Conservation (phyloP, 2,888 invertebrate genomes). For the Drosophila pseudotalamancana region DNA sequence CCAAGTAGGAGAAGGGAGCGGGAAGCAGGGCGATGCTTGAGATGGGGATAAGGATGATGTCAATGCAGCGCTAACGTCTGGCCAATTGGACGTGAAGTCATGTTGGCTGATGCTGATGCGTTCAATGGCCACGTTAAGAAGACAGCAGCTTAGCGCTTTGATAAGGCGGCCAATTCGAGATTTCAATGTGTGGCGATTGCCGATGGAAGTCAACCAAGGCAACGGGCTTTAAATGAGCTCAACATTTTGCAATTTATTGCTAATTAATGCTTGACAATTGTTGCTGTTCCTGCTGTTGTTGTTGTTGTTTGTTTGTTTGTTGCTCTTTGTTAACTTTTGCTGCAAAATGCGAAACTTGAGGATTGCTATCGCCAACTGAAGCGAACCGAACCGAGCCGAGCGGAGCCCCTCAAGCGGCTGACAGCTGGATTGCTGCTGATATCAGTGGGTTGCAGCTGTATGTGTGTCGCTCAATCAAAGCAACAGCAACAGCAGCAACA, state of each 20-base stretch:
- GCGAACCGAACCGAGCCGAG: neutral
- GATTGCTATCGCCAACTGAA: constrained; percentile 12
- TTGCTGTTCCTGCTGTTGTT: no score
- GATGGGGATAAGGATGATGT: neutral
- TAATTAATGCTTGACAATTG: constrained; percentile 1
- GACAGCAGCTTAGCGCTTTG: constrained; percentile 12
- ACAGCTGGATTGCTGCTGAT: constrained; percentile 24
- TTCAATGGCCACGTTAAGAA: constrained; percentile 16
- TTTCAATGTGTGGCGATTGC: neutral
- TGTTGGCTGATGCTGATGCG: neutral
- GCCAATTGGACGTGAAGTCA: constrained; percentile 6
- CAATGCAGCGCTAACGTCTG: neutral
- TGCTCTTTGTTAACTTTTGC: constrained; percentile 17
- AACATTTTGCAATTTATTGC: constrained; percentile 43
- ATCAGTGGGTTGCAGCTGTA: constrained; percentile 8
- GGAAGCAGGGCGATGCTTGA: neutral
- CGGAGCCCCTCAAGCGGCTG: constrained; percentile 6
- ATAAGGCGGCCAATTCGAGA: constrained; percentile 10
- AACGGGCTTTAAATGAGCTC: neutral
- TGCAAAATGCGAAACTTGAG: constrained; percentile 21
- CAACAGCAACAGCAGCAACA: constrained; percentile 5
- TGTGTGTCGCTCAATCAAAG: constrained; percentile 11
- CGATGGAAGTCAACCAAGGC: neutral
- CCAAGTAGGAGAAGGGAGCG: no score
- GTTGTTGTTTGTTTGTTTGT: neutral